These are phyloP conservation scores for Orthosia gracilis DNA, from an alignment of 2,888 invertebrate species.

Conservation along the genomic window DNA sequence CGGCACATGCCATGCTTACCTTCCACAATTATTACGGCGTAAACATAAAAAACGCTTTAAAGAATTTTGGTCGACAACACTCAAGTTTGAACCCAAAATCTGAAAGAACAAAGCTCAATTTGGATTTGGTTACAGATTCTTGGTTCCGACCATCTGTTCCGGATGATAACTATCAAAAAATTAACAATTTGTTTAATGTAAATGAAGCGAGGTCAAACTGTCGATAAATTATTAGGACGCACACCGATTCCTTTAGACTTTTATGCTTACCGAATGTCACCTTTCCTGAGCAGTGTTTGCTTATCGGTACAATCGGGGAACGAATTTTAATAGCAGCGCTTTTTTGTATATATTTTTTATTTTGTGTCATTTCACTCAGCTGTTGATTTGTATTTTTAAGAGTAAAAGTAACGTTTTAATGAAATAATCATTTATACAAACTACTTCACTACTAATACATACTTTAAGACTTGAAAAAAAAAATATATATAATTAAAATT, in stretches of 20 bases:
- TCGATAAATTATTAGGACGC: conserved; percentile 88
- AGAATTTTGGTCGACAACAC: conserved; percentile 64
- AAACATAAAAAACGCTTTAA: conserved; percentile 82
- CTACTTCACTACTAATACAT: too few species aligned
- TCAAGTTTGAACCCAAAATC: conserved; percentile 57
- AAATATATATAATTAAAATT: too few species aligned
- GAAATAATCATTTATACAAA: too few species aligned
- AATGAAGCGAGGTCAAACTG: conserved; percentile 88
- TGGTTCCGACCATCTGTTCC: conserved; percentile 87
- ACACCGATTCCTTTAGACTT: conserved; percentile 85
- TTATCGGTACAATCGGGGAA: conserved; percentile 85
- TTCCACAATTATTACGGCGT: conserved; percentile 85
- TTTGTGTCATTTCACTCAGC: conserved; percentile 77
- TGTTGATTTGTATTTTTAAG: conserved; percentile 66
- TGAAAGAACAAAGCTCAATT: conserved; percentile 53
- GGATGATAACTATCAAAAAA: conserved; percentile 90
- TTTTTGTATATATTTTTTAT: conserved; percentile 78
- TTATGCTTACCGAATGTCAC: conserved; percentile 90
- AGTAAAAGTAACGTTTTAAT: conserved; percentile 31
- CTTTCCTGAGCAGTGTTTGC: conserved; percentile 84
- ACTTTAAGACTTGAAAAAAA: too few species aligned
- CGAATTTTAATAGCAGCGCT: conserved; percentile 78
- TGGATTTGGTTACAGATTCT: conserved; percentile 55
- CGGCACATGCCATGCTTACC: conserved; percentile 90
- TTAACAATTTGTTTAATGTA: conserved; percentile 91